A percentile compares a stretch with the other conserved stretches of the same genome.
These are phyloP conservation scores for Sebastes kiyomatsui DNA, from an alignment of 2,797 vertebrate genomes.

Conservation along the genomic window DNA sequence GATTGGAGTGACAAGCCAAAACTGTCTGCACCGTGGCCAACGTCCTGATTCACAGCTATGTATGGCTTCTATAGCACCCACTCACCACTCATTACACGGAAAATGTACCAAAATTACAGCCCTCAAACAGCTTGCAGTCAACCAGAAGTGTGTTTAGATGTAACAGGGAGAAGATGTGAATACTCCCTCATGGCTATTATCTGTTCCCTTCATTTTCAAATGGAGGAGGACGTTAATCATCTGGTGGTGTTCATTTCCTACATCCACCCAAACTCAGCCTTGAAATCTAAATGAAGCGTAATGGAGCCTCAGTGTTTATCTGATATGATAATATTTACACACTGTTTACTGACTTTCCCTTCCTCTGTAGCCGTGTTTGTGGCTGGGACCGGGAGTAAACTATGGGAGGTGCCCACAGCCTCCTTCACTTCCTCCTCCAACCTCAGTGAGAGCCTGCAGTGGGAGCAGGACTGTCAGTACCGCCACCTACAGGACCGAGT, in stretches of 20 bases:
- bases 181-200: constrained; percentile 12
- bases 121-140: constrained; percentile 42
- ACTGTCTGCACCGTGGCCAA: constrained; percentile 40
- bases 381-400: constrained; percentile 77
- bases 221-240: constrained; percentile 17
- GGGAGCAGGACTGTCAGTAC: constrained; percentile 86
- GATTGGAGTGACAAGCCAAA: constrained; percentile 68
- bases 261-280: background rate
- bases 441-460: constrained; percentile 63
- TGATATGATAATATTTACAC: constrained; percentile 25
- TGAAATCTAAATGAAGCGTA: constrained; percentile 18
- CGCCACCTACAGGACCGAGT: constrained; percentile 82
- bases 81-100: constrained; percentile 62
- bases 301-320: constrained; percentile 27
- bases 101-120: constrained; percentile 57
- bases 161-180: constrained; percentile 48
- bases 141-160: constrained; percentile 43
- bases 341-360: constrained; percentile 26
- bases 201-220: constrained; percentile 20
- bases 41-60: constrained; percentile 44
- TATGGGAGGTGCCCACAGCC: constrained; percentile 81
- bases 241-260: constrained; percentile 1
- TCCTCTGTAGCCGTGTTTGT: constrained; percentile 66
- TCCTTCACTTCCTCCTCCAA: constrained; percentile 58
- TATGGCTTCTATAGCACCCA: constrained; percentile 49